Evolutionary conservation across 2,113 vertebrate genomes (phyloP).

Genomic region (Girardinichthys multiradiatus): DNA sequence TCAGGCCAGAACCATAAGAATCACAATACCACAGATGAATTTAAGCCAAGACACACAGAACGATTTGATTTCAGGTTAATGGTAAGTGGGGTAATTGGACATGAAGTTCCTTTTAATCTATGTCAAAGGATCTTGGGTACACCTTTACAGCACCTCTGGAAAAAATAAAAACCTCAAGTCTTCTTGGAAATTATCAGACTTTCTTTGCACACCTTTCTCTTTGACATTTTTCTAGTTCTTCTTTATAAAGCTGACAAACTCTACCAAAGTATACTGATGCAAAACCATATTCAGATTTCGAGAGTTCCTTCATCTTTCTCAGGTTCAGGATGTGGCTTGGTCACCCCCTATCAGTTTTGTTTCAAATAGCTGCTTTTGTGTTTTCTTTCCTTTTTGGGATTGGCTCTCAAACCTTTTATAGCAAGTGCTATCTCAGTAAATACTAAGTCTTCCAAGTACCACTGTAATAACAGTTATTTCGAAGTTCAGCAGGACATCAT

Average conservation of each 20-base stretch:
- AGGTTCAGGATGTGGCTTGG: neutral
- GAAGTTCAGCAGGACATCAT: neutral
- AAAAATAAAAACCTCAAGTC: neutral
- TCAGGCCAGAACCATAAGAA: conserved; percentile 25
- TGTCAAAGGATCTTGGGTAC: conserved; percentile 8
- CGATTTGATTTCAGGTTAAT: conserved; percentile 32
- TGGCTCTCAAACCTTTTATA: neutral
- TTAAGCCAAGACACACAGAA: conserved; percentile 37
- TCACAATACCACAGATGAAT: conserved; percentile 8
- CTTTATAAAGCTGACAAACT: neutral
- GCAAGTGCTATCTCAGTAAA: neutral
- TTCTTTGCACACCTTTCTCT: neutral
- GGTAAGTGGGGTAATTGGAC: conserved; percentile 13
- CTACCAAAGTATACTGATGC: neutral
- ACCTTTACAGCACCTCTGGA: neutral
- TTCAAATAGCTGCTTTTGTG: neutral
- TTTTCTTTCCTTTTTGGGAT: neutral
- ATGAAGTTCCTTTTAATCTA: conserved; percentile 1
- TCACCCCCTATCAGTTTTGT: neutral
- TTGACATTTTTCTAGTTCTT: neutral
- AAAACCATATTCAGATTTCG: neutral
- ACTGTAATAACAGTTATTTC: no score
- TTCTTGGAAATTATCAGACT: neutral
- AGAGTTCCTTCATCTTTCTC: neutral
- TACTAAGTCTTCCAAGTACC: neutral